Evolutionary conservation across 2,888 invertebrate genomes (phyloP).

Genomic region (Caradrina clavipalpis): DNA sequence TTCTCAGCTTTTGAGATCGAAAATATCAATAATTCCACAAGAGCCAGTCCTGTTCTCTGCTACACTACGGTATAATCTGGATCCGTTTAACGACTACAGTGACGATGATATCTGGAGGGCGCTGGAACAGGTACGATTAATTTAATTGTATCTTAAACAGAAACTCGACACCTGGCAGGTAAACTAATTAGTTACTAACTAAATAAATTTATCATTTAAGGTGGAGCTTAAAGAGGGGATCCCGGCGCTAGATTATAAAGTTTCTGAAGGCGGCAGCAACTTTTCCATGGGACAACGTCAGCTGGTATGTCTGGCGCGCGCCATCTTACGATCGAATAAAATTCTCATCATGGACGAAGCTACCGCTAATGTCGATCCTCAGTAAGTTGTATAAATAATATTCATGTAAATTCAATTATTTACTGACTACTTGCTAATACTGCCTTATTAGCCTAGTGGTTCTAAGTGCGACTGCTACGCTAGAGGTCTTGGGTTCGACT

Average conservation of each 20-base stretch:
- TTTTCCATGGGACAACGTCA: conserved; percentile 96
- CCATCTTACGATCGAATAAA: conserved; percentile 93
- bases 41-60: conserved; percentile 93
- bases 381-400: conserved; percentile 83
- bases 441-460: no score
- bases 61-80: conserved; percentile 93
- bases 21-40: conserved; percentile 94
- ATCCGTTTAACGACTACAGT: conserved; percentile 92
- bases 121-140: conserved; percentile 89
- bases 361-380: conserved; percentile 91
- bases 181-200: conserved; percentile 22
- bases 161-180: conserved; percentile 3
- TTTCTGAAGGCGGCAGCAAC: conserved; percentile 94
- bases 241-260: conserved; percentile 92
- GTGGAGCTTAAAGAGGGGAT: conserved; percentile 94
- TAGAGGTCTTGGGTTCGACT: no score
- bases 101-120: conserved; percentile 93
- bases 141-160: conserved; percentile 23
- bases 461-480: no score
- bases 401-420: no score
- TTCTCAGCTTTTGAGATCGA: conserved; percentile 91
- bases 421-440: no score
- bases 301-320: conserved; percentile 95
- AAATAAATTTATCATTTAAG: conserved; percentile 75
- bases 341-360: conserved; percentile 93